These are phyloP conservation scores for Microctonus aethiopoides DNA, from an alignment of 2,888 invertebrate genomes.

Conservation along the genomic window DNA sequence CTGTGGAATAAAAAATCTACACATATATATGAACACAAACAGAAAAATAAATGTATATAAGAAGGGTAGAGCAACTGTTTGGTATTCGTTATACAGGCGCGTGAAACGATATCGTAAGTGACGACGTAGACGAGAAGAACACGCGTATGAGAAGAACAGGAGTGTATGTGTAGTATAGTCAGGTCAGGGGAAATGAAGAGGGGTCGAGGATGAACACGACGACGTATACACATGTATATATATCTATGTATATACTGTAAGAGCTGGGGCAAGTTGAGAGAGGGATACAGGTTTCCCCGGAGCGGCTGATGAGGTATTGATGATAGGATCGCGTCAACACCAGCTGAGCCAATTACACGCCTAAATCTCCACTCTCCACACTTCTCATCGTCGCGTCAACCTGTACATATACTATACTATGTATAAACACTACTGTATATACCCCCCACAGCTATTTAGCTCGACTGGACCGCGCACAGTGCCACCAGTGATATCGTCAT, in stretches of 20 bases:
- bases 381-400: constrained; percentile 33
- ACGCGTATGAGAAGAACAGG: too few relatives aligned
- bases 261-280: constrained; percentile 40
- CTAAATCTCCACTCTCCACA: constrained; percentile 62
- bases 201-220: constrained; percentile 8
- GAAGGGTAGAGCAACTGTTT: neutral
- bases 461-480: constrained; percentile 1
- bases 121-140: neutral
- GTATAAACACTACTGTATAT: neutral
- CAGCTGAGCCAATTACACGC: constrained; percentile 75
- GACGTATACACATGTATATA: constrained; percentile 21
- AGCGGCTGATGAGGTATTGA: constrained; percentile 73
- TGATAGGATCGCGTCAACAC: constrained; percentile 73
- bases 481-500: constrained; percentile 17
- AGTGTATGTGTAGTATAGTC: neutral
- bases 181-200: constrained; percentile 5
- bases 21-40: neutral
- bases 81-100: constrained; percentile 9
- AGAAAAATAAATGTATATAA: neutral
- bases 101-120: neutral
- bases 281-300: constrained; percentile 64
- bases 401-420: constrained; percentile 7
- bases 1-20: neutral
- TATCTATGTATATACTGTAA: constrained; percentile 7
- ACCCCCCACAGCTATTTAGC: constrained; percentile 26